Evolutionary conservation across 1,140 invertebrate genomes (phyloP), one percentile per base, ranked within the genome.

Genomic region (Drosophila tristis): DNA sequence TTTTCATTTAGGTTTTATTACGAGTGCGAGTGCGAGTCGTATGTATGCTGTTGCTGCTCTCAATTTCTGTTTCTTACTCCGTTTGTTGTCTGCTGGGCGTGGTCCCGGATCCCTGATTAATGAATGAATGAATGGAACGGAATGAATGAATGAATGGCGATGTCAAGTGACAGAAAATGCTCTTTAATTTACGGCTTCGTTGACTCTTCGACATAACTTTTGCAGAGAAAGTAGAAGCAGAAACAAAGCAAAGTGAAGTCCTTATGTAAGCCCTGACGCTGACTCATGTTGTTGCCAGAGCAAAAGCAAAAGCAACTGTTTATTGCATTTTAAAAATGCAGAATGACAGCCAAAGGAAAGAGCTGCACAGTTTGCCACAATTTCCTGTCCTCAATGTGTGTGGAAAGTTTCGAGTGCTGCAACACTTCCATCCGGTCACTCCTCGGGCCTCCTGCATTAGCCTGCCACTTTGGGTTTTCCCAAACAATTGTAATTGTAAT

Each of bases 401-500:
- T 11, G 20, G 63, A 67, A 79, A 68, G 74, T 76, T 77, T 49
- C 39, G 47, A 86, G 62, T 67, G 63, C 51, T 74, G 62, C 35
- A 16, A 47, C 74, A 65, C 55, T 68, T 70, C 39, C 45, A 59
- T 51, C 51, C 60, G 49, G 66, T 53, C 44, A 53, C 15, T 71
- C 35, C 26, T 42, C 25, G 39, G 8, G 9, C 39, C 42, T 15
- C 20, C 26, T 62, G 56, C 60, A 57, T 56, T 51, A 51, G 77
- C 67, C 82, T 76, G 74, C 78, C 74, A 74, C 77, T 89, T 86
- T 35, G 48, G 53, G 68, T 68, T 76, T 71, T 63, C 78, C 78
- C 82, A 82, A 82, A 84, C 56, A 78, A 87, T 82, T 89, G 74
- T 79, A 86, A 82, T 20, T 20, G 20, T 20, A 20, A 20, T 20